Evolutionary conservation across 2,113 vertebrate species (phyloP).

Genomic region (Solea solea): DNA sequence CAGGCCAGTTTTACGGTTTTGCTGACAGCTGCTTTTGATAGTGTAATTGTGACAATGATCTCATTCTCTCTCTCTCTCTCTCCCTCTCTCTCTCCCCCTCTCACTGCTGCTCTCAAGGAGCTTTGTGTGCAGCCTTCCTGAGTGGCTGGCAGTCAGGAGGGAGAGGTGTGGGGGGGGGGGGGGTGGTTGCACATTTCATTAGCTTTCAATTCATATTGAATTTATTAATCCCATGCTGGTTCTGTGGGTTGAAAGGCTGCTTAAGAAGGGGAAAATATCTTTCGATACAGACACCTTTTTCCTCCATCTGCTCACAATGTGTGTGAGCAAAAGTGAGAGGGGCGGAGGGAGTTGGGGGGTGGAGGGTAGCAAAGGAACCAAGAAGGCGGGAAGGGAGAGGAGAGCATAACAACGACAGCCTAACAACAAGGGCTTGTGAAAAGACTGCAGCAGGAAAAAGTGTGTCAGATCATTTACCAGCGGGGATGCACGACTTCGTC

Average conservation of each 20-base stretch:
- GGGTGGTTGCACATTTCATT: constrained; percentile 73
- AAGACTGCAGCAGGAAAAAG: constrained; percentile 73
- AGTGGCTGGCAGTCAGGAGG: constrained; percentile 56
- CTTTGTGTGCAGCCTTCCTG: constrained; percentile 53
- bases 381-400: constrained; percentile 56
- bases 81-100: constrained; percentile 44
- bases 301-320: constrained; percentile 79
- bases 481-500: constrained; percentile 69
- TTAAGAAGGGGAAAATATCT: constrained; percentile 56
- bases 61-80: constrained; percentile 63
- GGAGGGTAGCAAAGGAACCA: constrained; percentile 16
- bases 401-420: constrained; percentile 58
- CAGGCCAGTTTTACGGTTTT: constrained; percentile 59
- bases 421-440: constrained; percentile 70
- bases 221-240: constrained; percentile 82
- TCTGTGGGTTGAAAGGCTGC: constrained; percentile 65
- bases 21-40: constrained; percentile 70
- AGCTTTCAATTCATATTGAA: constrained; percentile 80
- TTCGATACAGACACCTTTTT: constrained; percentile 72
- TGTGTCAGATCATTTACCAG: constrained; percentile 80
- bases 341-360: background rate
- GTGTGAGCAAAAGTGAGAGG: constrained; percentile 55
- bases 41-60: constrained; percentile 75
- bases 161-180: constrained; percentile 52
- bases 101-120: constrained; percentile 46